A percentile compares a stretch with the other conserved stretches of the same genome.
Evolutionary conservation across 2,113 vertebrate species (phyloP).

Genomic region (Anoura caudifer): DNA sequence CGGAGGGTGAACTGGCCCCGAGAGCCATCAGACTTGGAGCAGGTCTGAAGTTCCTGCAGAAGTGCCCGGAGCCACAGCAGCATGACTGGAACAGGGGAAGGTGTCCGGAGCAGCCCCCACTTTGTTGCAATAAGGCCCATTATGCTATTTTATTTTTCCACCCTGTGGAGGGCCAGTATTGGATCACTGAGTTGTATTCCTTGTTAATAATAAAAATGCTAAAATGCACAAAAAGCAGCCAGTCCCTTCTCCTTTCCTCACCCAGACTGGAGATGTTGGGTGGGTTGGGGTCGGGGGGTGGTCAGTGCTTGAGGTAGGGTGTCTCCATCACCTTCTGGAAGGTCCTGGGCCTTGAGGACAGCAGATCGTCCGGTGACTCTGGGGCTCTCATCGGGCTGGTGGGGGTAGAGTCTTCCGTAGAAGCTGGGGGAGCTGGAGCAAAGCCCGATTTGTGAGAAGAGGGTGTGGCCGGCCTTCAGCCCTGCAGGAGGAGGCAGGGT

Average conservation of each 20-base stretch:
- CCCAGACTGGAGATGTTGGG: neutral
- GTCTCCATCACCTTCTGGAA: neutral
- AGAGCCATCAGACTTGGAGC: neutral
- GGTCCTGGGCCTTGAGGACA: neutral
- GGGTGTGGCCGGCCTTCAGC: neutral
- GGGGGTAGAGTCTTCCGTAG: neutral
- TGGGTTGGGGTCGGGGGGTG: accelerated
- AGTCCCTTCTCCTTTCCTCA: neutral
- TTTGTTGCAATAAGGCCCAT: neutral
- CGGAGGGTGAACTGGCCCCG: accelerated
- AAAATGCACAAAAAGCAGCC: neutral
- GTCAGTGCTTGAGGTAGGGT: neutral
- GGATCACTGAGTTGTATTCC: neutral
- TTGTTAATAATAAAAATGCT: neutral
- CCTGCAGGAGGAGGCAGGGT: neutral
- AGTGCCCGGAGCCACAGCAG: too few species aligned
- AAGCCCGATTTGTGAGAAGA: neutral
- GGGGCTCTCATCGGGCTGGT: neutral
- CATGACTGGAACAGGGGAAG: neutral
- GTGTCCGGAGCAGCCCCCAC: neutral
- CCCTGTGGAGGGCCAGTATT: neutral
- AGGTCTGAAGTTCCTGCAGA: neutral
- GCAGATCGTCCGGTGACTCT: neutral
- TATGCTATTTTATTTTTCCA: neutral
- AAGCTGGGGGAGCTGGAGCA: neutral